Conservation (phyloP, 2,888 invertebrate species). For the Hybos culiciformis region DNA sequence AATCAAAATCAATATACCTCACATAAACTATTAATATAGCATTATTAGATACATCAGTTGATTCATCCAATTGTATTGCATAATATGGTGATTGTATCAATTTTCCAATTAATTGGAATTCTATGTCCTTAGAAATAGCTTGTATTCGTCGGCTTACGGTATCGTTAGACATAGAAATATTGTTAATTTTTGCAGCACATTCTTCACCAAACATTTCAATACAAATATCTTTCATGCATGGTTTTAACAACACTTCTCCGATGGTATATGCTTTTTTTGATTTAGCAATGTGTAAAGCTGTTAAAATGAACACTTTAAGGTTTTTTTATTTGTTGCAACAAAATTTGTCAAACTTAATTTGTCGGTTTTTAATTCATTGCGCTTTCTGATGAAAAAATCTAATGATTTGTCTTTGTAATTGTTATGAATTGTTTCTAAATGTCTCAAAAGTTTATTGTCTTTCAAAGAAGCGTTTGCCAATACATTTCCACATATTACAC, state of each 20-base stretch:
- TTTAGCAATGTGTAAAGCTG: conserved; percentile 1
- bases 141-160: neutral
- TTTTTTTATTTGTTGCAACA: neutral
- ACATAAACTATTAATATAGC: conserved; percentile 15
- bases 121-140: neutral
- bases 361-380: neutral
- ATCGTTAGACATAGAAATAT: conserved; percentile 1
- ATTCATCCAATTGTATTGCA: conserved; percentile 3
- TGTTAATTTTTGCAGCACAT: conserved; percentile 1
- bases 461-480: neutral
- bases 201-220: conserved; percentile 1
- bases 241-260: conserved; percentile 1
- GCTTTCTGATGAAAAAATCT: neutral
- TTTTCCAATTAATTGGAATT: neutral
- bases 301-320: neutral
- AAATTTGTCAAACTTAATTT: neutral
- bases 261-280: neutral
- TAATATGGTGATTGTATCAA: neutral
- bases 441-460: neutral
- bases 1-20: conserved; percentile 12
- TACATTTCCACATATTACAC: neutral
- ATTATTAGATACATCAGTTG: conserved; percentile 10
- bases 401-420: no score
- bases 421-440: neutral
- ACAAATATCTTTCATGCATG: conserved; percentile 3